Evolutionary conservation across 92 coral and sea anemone genomes (phyloP), one percentile per base, ranked within the genome.

Genomic region (Diadumene lineata): DNA sequence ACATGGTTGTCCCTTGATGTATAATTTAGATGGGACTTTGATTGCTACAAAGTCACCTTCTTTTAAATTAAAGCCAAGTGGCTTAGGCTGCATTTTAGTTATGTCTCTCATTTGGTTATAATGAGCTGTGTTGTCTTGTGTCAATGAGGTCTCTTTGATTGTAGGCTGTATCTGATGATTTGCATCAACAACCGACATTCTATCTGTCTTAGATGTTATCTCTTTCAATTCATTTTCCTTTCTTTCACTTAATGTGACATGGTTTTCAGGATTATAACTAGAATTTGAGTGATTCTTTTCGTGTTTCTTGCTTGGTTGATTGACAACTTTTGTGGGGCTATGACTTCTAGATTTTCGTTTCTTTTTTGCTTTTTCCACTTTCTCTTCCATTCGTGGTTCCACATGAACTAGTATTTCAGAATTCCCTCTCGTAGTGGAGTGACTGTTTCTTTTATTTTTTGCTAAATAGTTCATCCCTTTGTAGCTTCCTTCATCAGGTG

Each of bases 1-100:
- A 38, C 98, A 92, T 6, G 98, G 98, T 74, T 94, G 98, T 11
- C 98, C 98, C 60, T 86, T 92, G 53, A 94, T 94, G 84, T 88
- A 92, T 1, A 92, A 82, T 69, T 94, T 86, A 63, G 84, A 88
- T 6, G 97, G 96, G 11, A 94, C 98, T 79, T 78, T 89, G 16
- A 94, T 82, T n/a, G 97, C 98, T 22, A 94, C 83, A 78, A 88
- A 86, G 82, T 94, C 98, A 0, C 98, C 98, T 50, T 91, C 97
- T 19, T 31, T 73, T 17, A 92, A 34, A 11, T 74, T 32, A 31
- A 88, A 34, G 9, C 26, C 43, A 16, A 22, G 11, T 27, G 79
- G 69, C 0, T 17, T 19, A 9, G 31, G n/a, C 10, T 48, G 33
- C 8, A 73, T 19, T 23, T 79, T 24, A 6, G 48, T 18, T 17